phyloP scores from a whole-genome alignment of 2,113 vertebrate species.

The Pseudorectes ferrugineus region DNA sequence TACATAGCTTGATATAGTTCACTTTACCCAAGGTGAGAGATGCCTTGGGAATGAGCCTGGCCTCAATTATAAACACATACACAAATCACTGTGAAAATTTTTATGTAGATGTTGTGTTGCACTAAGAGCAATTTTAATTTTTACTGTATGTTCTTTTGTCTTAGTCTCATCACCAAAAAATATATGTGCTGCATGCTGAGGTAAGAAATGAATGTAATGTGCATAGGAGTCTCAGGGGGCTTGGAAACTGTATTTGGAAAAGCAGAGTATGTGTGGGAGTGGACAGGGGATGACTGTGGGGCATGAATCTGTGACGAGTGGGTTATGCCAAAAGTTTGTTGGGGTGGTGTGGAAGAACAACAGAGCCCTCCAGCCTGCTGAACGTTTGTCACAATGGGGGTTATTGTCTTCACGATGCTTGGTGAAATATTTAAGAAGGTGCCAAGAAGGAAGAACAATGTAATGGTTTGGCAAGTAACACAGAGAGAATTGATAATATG shows the following conservation, averaged over 20 bases:
- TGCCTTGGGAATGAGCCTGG: not conserved
- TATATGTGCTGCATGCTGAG: not conserved
- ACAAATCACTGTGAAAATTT: not conserved
- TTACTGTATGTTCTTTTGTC: not conserved
- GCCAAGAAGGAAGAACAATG: not conserved
- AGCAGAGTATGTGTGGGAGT: not conserved
- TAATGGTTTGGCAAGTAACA: not conserved
- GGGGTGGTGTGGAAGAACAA: not conserved
- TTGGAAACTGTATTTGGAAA: not conserved
- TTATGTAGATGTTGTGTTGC: not conserved
- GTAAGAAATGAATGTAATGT: not conserved
- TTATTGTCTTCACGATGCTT: not conserved
- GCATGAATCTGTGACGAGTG: not conserved
- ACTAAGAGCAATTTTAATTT: not conserved
- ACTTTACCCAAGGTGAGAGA: not conserved
- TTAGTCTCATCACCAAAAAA: not conserved
- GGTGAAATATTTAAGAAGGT: not conserved
- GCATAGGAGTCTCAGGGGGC: not conserved
- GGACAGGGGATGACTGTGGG: not conserved
- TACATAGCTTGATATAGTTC: not conserved
- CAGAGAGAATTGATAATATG: not conserved
- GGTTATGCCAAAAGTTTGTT: not conserved
- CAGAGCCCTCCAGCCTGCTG: not conserved
- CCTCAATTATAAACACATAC: not conserved
- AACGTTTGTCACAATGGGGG: not conserved